A percentile compares a stretch with the other conserved stretches of the same genome.
Evolutionary conservation across 2,888 invertebrate genomes (phyloP).

Genomic region (Platerodrilus igneus): DNA sequence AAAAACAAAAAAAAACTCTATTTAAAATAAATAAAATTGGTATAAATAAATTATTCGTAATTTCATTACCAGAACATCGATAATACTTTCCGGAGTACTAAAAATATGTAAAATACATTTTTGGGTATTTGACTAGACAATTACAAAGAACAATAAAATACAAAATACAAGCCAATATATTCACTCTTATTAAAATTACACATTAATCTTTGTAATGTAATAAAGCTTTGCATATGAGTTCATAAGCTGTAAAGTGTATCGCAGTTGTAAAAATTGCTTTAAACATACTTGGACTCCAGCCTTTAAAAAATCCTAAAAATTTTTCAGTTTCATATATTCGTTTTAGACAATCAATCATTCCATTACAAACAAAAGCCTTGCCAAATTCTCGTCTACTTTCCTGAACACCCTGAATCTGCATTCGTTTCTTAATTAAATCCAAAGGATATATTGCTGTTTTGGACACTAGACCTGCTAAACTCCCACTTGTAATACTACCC

Average conservation of each 20-base stretch:
- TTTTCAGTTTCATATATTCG: constrained; percentile 67
- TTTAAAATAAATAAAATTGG: no score
- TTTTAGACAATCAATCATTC: constrained; percentile 63
- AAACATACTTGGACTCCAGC: constrained; percentile 78
- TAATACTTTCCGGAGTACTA: no score
- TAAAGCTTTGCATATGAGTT: constrained; percentile 62
- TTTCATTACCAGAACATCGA: no score
- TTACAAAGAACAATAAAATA: no score
- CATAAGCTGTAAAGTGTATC: constrained; percentile 84
- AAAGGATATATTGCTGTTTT: constrained; percentile 86
- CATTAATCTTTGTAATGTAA: no score
- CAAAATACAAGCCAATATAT: no score
- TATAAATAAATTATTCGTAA: no score
- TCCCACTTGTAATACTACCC: constrained; percentile 43
- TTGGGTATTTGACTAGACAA: no score
- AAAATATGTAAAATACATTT: no score
- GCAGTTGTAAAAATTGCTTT: constrained; percentile 85
- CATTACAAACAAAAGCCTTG: constrained; percentile 66
- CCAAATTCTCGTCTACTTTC: constrained; percentile 65
- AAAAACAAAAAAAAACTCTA: no score
- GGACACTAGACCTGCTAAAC: constrained; percentile 67
- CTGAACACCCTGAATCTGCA: constrained; percentile 87
- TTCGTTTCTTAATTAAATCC: constrained; percentile 81
- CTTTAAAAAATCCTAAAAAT: constrained; percentile 71
- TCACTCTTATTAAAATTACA: no score